phyloP scores from a whole-genome alignment of 1,140 invertebrate species.

The Cecropterus lyciades region DNA sequence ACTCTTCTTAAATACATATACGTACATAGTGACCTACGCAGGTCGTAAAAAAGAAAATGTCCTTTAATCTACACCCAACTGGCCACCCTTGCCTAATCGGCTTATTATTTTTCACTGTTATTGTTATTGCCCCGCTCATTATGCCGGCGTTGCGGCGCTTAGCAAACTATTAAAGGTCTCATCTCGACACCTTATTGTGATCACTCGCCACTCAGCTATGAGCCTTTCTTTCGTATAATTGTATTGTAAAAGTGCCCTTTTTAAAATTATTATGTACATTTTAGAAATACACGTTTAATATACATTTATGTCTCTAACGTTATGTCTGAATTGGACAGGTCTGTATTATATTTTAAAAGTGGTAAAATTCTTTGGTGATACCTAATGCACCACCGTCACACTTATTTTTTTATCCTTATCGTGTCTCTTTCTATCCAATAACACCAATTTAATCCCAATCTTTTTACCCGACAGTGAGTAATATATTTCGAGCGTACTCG shows the following conservation, averaged over 20 bases:
- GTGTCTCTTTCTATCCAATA: too few relatives aligned
- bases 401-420: too few relatives aligned
- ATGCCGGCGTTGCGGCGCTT: slow-evolving; percentile 64
- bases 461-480: too few relatives aligned
- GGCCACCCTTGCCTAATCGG: slow-evolving; percentile 24
- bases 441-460: too few relatives aligned
- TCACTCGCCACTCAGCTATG: slow-evolving; percentile 10
- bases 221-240: slow-evolving; percentile 17
- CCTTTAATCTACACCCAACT: neutral
- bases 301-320: too few relatives aligned
- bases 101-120: slow-evolving; percentile 77
- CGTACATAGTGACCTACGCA: too few relatives aligned
- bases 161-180: slow-evolving; percentile 73
- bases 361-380: too few relatives aligned
- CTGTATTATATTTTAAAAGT: too few relatives aligned
- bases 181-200: slow-evolving; percentile 30
- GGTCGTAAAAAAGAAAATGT: neutral
- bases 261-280: neutral
- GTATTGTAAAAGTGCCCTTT: slow-evolving; percentile 38
- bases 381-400: too few relatives aligned
- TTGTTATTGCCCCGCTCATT: slow-evolving; percentile 67
- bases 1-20: too few relatives aligned
- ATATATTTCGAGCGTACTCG: too few relatives aligned
- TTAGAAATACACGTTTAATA: neutral
- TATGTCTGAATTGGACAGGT: too few relatives aligned